phyloP scores from a whole-genome alignment of 2,113 vertebrate species.

The Manacus vitellinus region DNA sequence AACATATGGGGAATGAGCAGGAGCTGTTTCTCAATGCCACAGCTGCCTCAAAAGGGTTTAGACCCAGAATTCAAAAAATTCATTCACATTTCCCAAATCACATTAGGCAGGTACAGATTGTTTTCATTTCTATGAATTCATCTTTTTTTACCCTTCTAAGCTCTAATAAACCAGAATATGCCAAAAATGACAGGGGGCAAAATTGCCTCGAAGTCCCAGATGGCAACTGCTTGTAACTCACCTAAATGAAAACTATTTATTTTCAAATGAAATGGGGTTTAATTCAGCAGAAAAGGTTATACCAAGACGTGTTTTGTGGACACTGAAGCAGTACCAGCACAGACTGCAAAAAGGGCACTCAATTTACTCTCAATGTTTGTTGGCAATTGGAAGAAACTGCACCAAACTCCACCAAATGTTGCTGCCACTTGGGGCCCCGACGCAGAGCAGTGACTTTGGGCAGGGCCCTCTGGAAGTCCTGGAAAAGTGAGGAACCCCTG shows the following conservation, averaged over 20 bases:
- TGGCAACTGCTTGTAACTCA: neutral
- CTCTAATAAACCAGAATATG: neutral
- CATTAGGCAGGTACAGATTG: neutral
- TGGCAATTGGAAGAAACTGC: neutral
- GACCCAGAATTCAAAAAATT: neutral
- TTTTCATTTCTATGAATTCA: neutral
- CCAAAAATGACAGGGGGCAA: neutral
- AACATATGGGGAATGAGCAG: slow-evolving; percentile 11
- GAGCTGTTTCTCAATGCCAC: neutral
- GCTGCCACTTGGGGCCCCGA: neutral
- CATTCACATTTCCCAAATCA: neutral
- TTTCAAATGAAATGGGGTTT: neutral
- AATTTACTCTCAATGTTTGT: fast-evolving
- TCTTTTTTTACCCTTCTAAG: neutral
- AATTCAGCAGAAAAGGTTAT: neutral
- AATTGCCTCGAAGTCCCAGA: neutral
- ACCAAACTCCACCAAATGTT: neutral
- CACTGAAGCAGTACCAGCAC: neutral
- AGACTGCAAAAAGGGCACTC: neutral
- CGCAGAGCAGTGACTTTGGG: no score
- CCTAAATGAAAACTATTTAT: neutral
- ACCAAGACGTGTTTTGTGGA: neutral
- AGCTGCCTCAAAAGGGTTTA: neutral
- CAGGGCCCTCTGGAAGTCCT: fast-evolving
- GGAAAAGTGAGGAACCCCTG: neutral